These are phyloP conservation scores for Pangasius macronema DNA, from an alignment of 2,797 vertebrate species.

Conservation along the genomic window DNA sequence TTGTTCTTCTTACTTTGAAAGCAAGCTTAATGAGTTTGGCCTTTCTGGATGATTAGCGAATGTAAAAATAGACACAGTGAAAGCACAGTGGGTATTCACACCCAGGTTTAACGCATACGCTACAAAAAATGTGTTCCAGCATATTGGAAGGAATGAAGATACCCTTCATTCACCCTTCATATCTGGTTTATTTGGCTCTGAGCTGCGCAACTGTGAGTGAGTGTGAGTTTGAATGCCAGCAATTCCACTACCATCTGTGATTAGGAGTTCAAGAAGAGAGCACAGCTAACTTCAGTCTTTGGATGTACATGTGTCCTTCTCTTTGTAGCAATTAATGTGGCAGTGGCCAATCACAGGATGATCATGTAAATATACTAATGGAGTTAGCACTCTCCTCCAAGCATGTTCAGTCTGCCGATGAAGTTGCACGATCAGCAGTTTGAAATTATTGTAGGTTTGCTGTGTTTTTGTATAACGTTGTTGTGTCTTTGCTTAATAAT, in stretches of 20 bases:
- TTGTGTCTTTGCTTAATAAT: background rate
- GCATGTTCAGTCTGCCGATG: background rate
- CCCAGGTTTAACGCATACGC: constrained; percentile 1
- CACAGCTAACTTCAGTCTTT: background rate
- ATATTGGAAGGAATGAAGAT: constrained; percentile 10
- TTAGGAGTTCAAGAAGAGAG: background rate
- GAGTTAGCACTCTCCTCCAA: background rate
- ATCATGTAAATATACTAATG: background rate
- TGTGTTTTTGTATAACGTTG: background rate
- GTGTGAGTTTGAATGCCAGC: background rate
- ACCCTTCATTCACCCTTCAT: constrained; percentile 14
- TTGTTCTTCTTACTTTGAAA: constrained; percentile 22
- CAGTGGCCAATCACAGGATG: background rate
- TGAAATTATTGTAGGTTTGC: background rate
- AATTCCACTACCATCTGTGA: constrained; percentile 4
- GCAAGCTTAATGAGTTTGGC: constrained; percentile 9
- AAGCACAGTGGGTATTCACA: constrained; percentile 6
- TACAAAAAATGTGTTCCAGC: constrained; percentile 19
- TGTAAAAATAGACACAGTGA: constrained; percentile 18
- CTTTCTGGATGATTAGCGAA: background rate
- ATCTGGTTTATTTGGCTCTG: background rate
- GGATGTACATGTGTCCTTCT: background rate
- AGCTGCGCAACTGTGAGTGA: background rate
- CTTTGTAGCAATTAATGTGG: background rate
- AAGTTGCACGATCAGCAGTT: too few species aligned